A percentile compares a stretch with the other conserved stretches of the same genome.
These are phyloP conservation scores for Cyclophora albipunctata DNA, from an alignment of 2,888 invertebrate genomes.

Conservation along the genomic window DNA sequence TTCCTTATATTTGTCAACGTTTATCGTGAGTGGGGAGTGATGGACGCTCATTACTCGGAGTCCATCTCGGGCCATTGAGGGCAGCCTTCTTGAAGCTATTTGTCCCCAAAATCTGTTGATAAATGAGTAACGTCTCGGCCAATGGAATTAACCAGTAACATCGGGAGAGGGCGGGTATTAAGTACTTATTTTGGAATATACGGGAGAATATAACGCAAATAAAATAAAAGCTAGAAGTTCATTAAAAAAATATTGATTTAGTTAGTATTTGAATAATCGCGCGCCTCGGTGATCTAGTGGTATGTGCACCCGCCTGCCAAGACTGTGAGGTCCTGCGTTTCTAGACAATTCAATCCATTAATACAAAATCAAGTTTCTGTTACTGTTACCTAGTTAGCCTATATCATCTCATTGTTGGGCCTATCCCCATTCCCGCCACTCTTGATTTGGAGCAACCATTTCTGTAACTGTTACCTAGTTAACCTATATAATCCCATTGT, in stretches of 20 bases:
- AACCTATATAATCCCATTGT: neutral
- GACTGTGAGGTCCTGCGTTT: no score
- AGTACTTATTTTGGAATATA: slow-evolving; percentile 9
- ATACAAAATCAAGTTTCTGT: no score
- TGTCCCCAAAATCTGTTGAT: slow-evolving; percentile 50
- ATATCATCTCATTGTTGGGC: neutral
- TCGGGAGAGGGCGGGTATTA: slow-evolving; percentile 19
- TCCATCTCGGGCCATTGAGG: slow-evolving; percentile 55
- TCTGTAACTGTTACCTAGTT: neutral
- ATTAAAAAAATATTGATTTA: no score
- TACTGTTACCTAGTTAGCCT: neutral
- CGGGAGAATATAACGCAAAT: slow-evolving; percentile 2
- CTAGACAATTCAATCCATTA: no score
- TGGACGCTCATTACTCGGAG: slow-evolving; percentile 53
- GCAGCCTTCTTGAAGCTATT: slow-evolving; percentile 53
- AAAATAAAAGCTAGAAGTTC: no score
- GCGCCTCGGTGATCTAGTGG: no score
- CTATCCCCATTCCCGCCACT: no score
- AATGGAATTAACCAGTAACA: slow-evolving; percentile 36
- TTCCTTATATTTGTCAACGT: slow-evolving; percentile 63
- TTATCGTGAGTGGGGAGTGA: slow-evolving; percentile 54
- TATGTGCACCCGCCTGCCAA: no score
- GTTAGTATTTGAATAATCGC: no score
- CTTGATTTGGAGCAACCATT: no score
- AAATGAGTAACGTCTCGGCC: slow-evolving; percentile 47